These are phyloP conservation scores for Paraescarpia echinospica DNA, from an alignment of 1,140 invertebrate species.

Conservation along the genomic window DNA sequence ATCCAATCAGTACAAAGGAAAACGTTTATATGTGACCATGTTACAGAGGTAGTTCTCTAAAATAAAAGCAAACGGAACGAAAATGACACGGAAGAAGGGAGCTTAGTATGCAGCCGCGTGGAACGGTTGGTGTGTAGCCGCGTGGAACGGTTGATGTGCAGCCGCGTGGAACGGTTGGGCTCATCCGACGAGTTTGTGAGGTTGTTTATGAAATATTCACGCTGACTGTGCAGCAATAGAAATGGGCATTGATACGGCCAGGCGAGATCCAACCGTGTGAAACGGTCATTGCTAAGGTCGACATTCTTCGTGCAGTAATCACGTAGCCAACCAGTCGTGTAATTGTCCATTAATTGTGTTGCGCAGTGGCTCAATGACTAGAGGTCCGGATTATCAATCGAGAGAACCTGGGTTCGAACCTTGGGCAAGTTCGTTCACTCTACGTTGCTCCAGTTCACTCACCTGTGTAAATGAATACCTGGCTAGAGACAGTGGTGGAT, in stretches of 20 bases:
- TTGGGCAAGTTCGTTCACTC: too few relatives aligned
- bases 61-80: background rate
- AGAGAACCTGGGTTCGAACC: too few relatives aligned
- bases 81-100: background rate
- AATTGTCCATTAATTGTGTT: background rate
- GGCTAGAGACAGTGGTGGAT: too few relatives aligned
- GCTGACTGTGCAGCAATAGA: background rate
- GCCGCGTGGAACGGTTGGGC: background rate
- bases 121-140: background rate
- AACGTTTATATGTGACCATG: background rate
- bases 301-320: background rate
- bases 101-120: too few relatives aligned
- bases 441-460: too few relatives aligned
- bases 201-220: background rate
- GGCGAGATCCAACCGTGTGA: background rate
- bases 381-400: too few relatives aligned
- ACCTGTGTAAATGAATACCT: too few relatives aligned
- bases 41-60: background rate
- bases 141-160: background rate
- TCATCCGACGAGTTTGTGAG: background rate
- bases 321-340: background rate
- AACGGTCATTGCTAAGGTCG: background rate
- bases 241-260: background rate
- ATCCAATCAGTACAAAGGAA: background rate
- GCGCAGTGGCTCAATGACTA: too few relatives aligned